Evolutionary conservation across 2,888 invertebrate species (phyloP), one percentile per base, ranked within the genome.

Genomic region (Orchestes rusci): DNA sequence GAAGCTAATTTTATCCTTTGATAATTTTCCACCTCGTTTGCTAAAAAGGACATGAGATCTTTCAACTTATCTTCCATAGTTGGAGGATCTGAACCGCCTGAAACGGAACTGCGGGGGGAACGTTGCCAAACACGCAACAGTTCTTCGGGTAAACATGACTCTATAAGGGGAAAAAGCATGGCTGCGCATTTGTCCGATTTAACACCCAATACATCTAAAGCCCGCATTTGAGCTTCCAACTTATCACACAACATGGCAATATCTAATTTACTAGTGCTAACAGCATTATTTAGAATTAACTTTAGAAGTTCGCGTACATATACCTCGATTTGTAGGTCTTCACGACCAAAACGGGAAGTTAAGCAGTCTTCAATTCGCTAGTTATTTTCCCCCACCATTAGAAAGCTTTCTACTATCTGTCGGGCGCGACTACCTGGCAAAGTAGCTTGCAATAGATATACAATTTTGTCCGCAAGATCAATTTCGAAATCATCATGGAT

Each of bases 121-220:
- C 50, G 19, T 38, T 54, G 53, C 59, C 58, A 63, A n/a, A 52
- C 51, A 17, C 56, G 16, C 20, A 60, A 39, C 4, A 56, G 36
- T 3, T 55, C 54, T 13, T 56, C 52, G 2, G 59, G 62, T 7
- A 62, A 37, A 39, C 53, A 51, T 4, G 58, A 60, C 37, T 61
- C 60, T 13, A 60, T 56, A 4, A 62, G 46, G 4, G 61, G 62
- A 41, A 56, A 61, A 4, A 60, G 36, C 52, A 59, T 57, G 3
- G 57, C 54, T 5, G 55, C 53, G 46, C 49, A 60, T 45, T 56
- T 60, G n/a, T 58, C 56, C 1, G 52, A 43, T 13, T 56, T 57
- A 23, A 60, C 51, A 10, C 54, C 55, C 13, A 61, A 43, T 4
- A 54, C 53, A 17, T n/a, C n/a, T n/a, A n/a, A n/a, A n/a, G n/a